phyloP scores from a whole-genome alignment of 2,113 vertebrate genomes.

The Labeo rohita region DNA sequence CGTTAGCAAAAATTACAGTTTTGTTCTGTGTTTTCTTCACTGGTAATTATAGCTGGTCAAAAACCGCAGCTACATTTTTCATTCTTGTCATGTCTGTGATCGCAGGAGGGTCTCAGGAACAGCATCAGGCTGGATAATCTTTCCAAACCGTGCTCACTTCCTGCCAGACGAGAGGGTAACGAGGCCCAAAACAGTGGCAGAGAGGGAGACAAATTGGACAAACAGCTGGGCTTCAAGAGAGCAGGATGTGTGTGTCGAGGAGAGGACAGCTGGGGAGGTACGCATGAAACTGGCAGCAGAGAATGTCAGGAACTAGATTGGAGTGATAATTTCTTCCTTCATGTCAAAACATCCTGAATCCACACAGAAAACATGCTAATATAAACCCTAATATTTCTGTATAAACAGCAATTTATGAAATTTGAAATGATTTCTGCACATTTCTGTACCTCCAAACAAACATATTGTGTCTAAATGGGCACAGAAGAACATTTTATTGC shows the following conservation, averaged over 20 bases:
- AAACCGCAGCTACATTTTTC: conserved; percentile 7
- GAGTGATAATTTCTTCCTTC: background rate
- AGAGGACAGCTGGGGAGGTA: background rate
- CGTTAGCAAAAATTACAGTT: background rate
- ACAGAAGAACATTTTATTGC: background rate
- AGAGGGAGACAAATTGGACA: conserved; percentile 45
- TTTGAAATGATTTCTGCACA: background rate
- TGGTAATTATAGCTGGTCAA: background rate
- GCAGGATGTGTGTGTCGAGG: background rate
- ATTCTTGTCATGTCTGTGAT: conserved; percentile 8
- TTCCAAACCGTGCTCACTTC: conserved; percentile 17
- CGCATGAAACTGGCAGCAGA: background rate
- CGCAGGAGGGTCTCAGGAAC: background rate
- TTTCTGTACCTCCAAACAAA: background rate
- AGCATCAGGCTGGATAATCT: conserved; percentile 29
- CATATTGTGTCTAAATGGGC: background rate
- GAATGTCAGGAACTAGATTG: background rate
- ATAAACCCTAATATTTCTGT: no score
- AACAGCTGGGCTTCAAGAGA: conserved; percentile 32
- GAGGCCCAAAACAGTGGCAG: conserved; percentile 34
- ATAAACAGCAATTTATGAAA: background rate
- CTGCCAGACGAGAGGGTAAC: conserved; percentile 32
- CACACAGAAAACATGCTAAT: background rate
- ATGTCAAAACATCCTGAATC: background rate
- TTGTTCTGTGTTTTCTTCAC: background rate